phyloP scores from a whole-genome alignment of 2,113 vertebrate genomes.

The human (Homo sapiens) region DNA sequence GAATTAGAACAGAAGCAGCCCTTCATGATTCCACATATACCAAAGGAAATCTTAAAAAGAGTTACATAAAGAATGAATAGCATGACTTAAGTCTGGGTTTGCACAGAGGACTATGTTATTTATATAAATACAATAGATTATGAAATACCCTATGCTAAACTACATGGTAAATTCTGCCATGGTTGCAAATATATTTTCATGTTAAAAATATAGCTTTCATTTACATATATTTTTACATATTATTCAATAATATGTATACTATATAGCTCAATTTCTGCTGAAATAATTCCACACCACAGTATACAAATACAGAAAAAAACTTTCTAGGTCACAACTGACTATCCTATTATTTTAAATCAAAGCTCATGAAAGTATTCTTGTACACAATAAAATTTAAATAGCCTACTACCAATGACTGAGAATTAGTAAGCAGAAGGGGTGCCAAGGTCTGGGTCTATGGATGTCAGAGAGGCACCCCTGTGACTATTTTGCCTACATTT shows the following conservation, averaged over 20 bases:
- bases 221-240: neutral
- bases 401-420: neutral
- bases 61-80: neutral
- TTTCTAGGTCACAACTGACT: neutral
- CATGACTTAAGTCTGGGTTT: neutral
- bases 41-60: neutral
- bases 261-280: neutral
- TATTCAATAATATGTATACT: neutral
- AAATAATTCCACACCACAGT: neutral
- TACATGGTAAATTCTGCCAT: neutral
- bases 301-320: neutral
- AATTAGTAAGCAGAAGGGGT: neutral
- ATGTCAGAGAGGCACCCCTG: neutral
- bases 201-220: neutral
- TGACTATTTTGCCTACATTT: neutral
- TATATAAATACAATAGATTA: neutral
- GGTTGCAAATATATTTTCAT: neutral
- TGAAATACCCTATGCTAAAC: neutral
- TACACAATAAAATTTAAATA: neutral
- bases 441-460: neutral
- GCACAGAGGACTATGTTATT: neutral
- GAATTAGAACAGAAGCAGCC: neutral
- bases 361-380: neutral
- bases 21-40: neutral
- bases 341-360: neutral